Evolutionary conservation across 2,797 vertebrate genomes (phyloP), one percentile per base, ranked within the genome.

Genomic region (Emydoidea blandingii): DNA sequence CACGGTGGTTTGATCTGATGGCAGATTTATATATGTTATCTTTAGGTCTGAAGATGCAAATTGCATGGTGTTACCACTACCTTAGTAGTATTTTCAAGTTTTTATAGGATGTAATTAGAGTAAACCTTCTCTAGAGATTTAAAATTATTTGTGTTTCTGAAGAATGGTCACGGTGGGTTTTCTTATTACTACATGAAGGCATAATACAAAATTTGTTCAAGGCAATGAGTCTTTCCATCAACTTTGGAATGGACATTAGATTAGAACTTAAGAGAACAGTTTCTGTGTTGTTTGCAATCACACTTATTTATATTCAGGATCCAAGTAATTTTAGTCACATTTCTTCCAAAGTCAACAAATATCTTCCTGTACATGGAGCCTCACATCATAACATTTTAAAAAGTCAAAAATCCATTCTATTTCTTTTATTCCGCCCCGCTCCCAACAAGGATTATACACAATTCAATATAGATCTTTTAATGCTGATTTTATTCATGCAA

Each of bases 401-500:
- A 6, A n/a, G 4, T 2, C n/a, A 7, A 0, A 6, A 41, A 78
- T 5, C 1, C 6, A 47, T 85, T 95, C 3, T 29, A 8, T 59
- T 81, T 74, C 29, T 88, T 81, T 87, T 49, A 89, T 85, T 79
- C 52, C 81, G 91, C 79, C 56, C 44, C 1, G 1, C 9, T 37
- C 1, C 18, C 18, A 34, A 0, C 37, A 89, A 94, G 49, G 37
- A 5, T 90, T 92, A 37, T 47, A 59, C 86, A 49, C 90, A 96
- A 37, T 87, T 93, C 52, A 94, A 83, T 65, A 41, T 11, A 49
- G 50, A 47, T 92, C 95, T 94, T 94, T 34, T 53, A 88, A 49
- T 49, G 81, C 79, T 95, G 84, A 91, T 92, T 94, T 93, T 94
- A 89, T 96, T 95, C 89, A 85, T 94, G 50, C 68, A 87, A 91